Base-by-base conservation (phyloP, 1,140 invertebrate genomes). In the Scaptomyza graminum region DNA sequence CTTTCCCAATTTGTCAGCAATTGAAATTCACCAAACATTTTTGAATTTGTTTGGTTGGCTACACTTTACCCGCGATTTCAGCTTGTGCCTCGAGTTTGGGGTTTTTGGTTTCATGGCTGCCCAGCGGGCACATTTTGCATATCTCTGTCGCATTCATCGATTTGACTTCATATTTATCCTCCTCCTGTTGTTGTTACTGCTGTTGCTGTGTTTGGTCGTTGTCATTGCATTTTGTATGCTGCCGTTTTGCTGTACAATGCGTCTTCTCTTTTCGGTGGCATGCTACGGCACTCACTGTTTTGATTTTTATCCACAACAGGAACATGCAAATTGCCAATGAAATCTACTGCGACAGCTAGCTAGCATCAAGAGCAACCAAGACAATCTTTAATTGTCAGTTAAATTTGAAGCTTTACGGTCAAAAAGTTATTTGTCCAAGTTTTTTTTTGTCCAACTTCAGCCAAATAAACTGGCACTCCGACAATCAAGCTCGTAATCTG, bases 1-100 rank as follows among this genome's bases (percentile, higher is more conserved):
- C 57, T 65, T 65, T 60, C 39, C 54, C 84, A 74, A 88, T 88
- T 88, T 88, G 83, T 88, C 83, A 88, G 83, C 83, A 88, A 87
- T 88, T 88, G 83, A 87, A 87, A 87, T 87, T 87, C 83, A 87
- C 60, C 83, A 88, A 88, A 88, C 83, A 88, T 88, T 88, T 87
- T 83, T 83, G 83, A 88, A 83, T 88, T 88, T 88, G 83, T 88
- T 88, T 88, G 82, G 70, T 74, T 81, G 81, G 76, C 79, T 83
- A 70, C 80, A 78, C 73, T 79, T 68, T 75, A 68, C 65, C 68
- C 61, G 80, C 79, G 75, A 66, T 67, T 66, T 69, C 64, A 60
- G 66, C 51, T 61, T 55, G 63, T 65, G 60, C 22, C 63, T 56
- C 25, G 54, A 39, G 47, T 62, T 56, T 18, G 51, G 52, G 49